Evolutionary conservation across 2,888 invertebrate species (phyloP).

Genomic region (Ditula angustiorana): DNA sequence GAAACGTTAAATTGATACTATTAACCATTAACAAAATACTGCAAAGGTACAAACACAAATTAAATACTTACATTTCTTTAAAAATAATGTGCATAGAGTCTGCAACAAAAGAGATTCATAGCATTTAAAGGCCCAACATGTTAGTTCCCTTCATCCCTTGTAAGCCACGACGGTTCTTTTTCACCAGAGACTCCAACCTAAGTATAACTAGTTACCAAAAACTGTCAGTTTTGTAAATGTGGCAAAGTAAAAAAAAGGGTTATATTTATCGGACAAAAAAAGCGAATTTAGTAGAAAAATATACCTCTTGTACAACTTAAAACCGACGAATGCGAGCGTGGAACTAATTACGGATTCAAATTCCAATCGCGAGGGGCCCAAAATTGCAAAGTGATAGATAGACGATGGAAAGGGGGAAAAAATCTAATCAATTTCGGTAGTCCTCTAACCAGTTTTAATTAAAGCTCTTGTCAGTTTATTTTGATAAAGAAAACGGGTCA

Average conservation of each 20-base stretch:
- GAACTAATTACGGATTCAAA: constrained; percentile 23
- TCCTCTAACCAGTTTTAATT: constrained; percentile 32
- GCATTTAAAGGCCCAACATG: no score
- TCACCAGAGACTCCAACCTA: no score
- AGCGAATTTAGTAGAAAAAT: neutral
- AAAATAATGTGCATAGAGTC: no score
- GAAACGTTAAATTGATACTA: no score
- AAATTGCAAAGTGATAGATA: constrained; percentile 34
- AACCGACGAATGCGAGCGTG: constrained; percentile 5
- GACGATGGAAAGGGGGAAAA: constrained; percentile 20
- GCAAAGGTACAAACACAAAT: no score
- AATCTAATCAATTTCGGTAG: constrained; percentile 32
- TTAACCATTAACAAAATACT: no score
- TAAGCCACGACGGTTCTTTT: no score
- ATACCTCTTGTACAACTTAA: neutral
- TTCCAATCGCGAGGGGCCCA: constrained; percentile 17
- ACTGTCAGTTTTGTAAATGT: no score
- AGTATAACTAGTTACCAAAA: no score
- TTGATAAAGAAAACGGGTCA: constrained; percentile 20
- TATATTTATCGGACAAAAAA: neutral
- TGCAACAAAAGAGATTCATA: no score
- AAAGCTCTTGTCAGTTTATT: constrained; percentile 30
- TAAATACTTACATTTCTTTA: no score
- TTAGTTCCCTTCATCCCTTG: no score
- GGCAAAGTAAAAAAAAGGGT: neutral